Conservation (phyloP, 2,888 invertebrate species). For the Microdon myrmicae region DNA sequence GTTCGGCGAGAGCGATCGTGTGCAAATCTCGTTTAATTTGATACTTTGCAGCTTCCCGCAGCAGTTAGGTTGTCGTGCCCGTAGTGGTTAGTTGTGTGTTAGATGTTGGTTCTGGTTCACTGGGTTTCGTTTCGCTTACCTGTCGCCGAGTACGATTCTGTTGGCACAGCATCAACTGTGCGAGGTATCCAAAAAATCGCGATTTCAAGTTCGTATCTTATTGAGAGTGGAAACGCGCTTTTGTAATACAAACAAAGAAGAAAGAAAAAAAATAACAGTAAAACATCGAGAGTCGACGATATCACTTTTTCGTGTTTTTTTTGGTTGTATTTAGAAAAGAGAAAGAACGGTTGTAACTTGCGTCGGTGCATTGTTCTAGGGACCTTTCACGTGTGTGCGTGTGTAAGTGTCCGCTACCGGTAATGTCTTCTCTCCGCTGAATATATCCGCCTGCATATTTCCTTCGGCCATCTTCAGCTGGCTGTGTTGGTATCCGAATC, state of each 20-base stretch:
- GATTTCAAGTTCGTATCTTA: too few species aligned
- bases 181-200: too few species aligned
- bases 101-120: too few species aligned
- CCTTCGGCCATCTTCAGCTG: constrained; percentile 1
- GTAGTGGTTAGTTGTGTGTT: too few species aligned
- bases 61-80: too few species aligned
- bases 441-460: constrained; percentile 28
- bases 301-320: constrained; percentile 3
- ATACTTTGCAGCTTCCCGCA: too few species aligned
- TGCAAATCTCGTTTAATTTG: too few species aligned
- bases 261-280: too few species aligned
- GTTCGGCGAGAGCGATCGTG: too few species aligned
- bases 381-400: constrained; percentile 4
- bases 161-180: constrained; percentile 31
- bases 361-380: constrained; percentile 9
- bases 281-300: constrained; percentile 15
- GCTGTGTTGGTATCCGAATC: constrained; percentile 28
- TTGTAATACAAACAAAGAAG: too few species aligned
- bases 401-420: constrained; percentile 10
- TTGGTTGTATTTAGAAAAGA: constrained; percentile 7
- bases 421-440: constrained; percentile 32
- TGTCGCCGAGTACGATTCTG: constrained; percentile 53
- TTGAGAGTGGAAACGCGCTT: too few species aligned
- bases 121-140: too few species aligned
- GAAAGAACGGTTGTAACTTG: constrained; percentile 26